Evolutionary conservation across 2,888 invertebrate species (phyloP), one percentile per base, ranked within the genome.

Genomic region (Rhogogaster chlorosoma): DNA sequence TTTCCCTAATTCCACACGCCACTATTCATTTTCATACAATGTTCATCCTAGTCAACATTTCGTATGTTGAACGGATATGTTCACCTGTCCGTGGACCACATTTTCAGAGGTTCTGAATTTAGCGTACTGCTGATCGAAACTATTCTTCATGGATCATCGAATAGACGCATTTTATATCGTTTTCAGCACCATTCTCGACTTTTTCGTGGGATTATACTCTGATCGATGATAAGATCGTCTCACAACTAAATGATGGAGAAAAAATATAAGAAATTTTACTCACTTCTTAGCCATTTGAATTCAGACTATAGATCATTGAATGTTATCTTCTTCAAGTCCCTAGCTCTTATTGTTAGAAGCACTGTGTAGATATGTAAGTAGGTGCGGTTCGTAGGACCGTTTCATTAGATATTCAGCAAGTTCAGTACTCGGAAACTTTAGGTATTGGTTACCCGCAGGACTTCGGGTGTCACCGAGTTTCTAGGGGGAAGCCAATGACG

Each of bases 321-420:
- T 6, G 67, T 29, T 12, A 26, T 18, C 61, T 32, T 12, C 45
- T 5, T 67, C 5, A 5, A 18, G 5, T 32, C 10, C 32, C 5
- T n/a, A n/a, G n/a, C n/a, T 6, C 1, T 67, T 0, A 26, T 42
- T 38, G 42, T 22, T 12, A n/a, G 53, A 7, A n/a, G 32, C 29
- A 53, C 12, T 15, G 77, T 32, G 15, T 49, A 49, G 49, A 49
- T 45, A 49, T 77, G 77, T 29, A 77, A 49, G 77, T 77, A 53
- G 80, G 15, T 32, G 80, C 57, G 61, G 57, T 80, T 61, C 36
- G 36, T n/a, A 2, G 77, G 38, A 38, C 61, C 36, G 61, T 61
- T 80, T 80, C 80, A 80, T 80, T 80, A 61, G 61, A 80, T 80
- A 80, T 80, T 80, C 80, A 80, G 49, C 38, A 80, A 80, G 80